These are phyloP conservation scores for Pseudomyrmex flavicornis DNA, from an alignment of 1,140 invertebrate genomes.

Conservation along the genomic window DNA sequence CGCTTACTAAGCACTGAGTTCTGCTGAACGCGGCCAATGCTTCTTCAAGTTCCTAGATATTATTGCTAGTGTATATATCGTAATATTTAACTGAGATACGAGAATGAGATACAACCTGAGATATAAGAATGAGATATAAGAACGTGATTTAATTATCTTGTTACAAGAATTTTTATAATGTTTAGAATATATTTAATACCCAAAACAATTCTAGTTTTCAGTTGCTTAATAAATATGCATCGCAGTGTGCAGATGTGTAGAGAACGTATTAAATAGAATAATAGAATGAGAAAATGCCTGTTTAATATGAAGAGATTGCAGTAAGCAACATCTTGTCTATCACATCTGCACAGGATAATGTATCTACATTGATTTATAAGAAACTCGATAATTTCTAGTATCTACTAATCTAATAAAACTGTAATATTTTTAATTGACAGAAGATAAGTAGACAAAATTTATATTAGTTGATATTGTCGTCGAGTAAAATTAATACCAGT, in stretches of 20 bases:
- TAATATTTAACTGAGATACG: constrained; percentile 66
- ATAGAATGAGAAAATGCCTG: constrained; percentile 10
- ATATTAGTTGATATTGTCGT: no score
- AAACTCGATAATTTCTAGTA: no score
- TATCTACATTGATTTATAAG: not conserved
- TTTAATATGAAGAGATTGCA: constrained; percentile 44
- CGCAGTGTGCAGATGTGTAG: constrained; percentile 58
- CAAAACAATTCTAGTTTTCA: constrained; percentile 55
- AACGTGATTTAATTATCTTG: constrained; percentile 58
- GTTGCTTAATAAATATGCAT: constrained; percentile 34
- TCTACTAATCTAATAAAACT: no score
- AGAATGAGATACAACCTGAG: constrained; percentile 68
- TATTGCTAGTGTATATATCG: constrained; percentile 77
- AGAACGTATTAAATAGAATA: constrained; percentile 16
- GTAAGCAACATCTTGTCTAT: constrained; percentile 42
- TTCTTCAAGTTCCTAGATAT: constrained; percentile 83
- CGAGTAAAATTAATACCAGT: not conserved
- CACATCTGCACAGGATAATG: constrained; percentile 17
- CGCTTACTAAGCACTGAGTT: no score
- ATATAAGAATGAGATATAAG: constrained; percentile 52
- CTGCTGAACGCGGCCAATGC: constrained; percentile 47
- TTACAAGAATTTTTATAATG: constrained; percentile 51
- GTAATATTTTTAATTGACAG: no score
- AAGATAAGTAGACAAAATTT: no score
- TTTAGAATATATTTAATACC: constrained; percentile 55